phyloP scores from a whole-genome alignment of 2,113 vertebrate species.

The Orcinus orca region DNA sequence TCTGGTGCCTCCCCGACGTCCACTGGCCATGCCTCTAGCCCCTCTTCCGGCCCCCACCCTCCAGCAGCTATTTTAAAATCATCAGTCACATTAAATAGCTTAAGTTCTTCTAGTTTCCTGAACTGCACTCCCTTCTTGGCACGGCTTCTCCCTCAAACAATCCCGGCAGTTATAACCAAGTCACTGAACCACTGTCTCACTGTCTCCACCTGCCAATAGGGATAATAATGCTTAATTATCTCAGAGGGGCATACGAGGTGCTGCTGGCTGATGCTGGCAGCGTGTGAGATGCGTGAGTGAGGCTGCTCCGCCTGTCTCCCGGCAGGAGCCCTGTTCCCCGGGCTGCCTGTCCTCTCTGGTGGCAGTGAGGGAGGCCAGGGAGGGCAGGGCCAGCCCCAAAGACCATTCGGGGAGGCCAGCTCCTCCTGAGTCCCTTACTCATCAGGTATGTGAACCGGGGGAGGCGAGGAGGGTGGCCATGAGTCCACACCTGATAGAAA shows the following conservation, averaged over 20 bases:
- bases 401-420: background rate
- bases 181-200: slow-evolving; percentile 67
- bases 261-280: slow-evolving; percentile 34
- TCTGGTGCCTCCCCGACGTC: background rate
- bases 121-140: slow-evolving; percentile 55
- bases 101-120: slow-evolving; percentile 36
- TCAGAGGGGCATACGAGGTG: slow-evolving; percentile 45
- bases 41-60: background rate
- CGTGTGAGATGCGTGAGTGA: background rate
- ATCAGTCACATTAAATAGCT: slow-evolving; percentile 46
- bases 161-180: slow-evolving; percentile 58
- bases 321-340: background rate
- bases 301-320: background rate
- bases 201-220: slow-evolving; percentile 65
- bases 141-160: slow-evolving; percentile 29
- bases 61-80: slow-evolving; percentile 50
- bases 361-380: background rate
- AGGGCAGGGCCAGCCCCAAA: background rate
- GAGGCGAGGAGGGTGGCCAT: too few species aligned
- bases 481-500: background rate
- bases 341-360: background rate
- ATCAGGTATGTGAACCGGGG: background rate
- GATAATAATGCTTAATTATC: slow-evolving; percentile 73
- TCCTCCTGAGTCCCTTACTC: background rate
- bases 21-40: background rate